A percentile compares a stretch with the other conserved stretches of the same genome.
Evolutionary conservation across 2,113 vertebrate genomes (phyloP).

Genomic region (Vireo altiloquus): DNA sequence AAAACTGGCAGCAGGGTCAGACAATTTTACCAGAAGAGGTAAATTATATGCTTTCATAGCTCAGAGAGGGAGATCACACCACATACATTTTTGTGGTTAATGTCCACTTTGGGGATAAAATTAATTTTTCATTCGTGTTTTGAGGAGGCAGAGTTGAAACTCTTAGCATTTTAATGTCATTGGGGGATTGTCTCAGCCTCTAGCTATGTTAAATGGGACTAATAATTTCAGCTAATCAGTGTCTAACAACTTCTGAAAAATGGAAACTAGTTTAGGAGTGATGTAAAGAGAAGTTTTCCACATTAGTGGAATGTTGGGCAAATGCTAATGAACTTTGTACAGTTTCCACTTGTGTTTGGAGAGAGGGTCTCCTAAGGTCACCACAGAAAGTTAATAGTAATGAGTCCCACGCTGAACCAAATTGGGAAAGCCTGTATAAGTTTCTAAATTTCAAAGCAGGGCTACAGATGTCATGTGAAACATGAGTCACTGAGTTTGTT

Average conservation of each 20-base stretch:
- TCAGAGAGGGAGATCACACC: not conserved
- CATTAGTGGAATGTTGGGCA: slow-evolving; percentile 31
- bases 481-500: not conserved
- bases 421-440: not conserved
- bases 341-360: slow-evolving; percentile 53
- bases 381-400: not conserved
- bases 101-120: slow-evolving; percentile 53
- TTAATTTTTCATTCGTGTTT: slow-evolving; percentile 46
- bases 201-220: slow-evolving; percentile 45
- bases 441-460: not conserved
- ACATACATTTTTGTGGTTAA: slow-evolving; percentile 33
- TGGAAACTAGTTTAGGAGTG: slow-evolving; percentile 55
- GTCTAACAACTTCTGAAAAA: slow-evolving; percentile 56
- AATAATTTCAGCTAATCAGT: slow-evolving; percentile 53
- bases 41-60: not conserved
- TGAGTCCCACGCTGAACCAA: not conserved
- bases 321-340: slow-evolving; percentile 40
- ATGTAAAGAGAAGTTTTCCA: slow-evolving; percentile 55
- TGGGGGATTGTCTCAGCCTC: slow-evolving; percentile 50
- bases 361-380: slow-evolving; percentile 41
- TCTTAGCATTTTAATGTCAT: slow-evolving; percentile 17
- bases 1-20: not conserved
- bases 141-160: slow-evolving; percentile 25
- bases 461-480: not conserved
- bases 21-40: slow-evolving; percentile 20